phyloP scores from a whole-genome alignment of 2,797 vertebrate species.

The Gymnothorax reevesii region DNA sequence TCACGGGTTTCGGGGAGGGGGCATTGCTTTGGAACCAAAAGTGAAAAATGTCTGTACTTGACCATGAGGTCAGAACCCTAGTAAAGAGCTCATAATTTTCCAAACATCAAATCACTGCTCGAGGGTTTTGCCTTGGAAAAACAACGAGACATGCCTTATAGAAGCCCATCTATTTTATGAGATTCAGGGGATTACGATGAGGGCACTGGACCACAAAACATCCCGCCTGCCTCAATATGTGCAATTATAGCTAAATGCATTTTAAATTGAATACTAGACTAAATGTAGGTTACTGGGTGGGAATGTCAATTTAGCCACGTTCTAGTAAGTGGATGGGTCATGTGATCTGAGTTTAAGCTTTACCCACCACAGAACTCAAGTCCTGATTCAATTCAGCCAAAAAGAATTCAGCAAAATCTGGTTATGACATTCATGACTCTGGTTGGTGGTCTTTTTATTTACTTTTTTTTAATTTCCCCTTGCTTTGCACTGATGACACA shows the following conservation, averaged over 20 bases:
- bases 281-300: background rate
- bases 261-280: background rate
- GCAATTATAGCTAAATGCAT: background rate
- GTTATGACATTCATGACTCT: background rate
- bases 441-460: background rate
- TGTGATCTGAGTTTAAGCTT: background rate
- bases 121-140: background rate
- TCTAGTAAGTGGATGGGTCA: background rate
- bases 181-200: background rate
- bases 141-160: background rate
- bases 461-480: background rate
- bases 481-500: too few species aligned
- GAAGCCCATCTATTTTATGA: background rate
- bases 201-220: background rate
- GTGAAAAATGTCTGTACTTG: background rate
- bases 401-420: background rate
- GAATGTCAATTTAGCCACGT: background rate
- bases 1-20: background rate
- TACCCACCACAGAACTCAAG: background rate
- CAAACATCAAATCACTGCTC: background rate
- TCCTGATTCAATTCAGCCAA: background rate
- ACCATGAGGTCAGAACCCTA: background rate
- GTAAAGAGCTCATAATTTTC: constrained; percentile 4
- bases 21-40: background rate
- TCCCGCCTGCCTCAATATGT: background rate